Evolutionary conservation across 1,140 invertebrate species (phyloP), one percentile per base, ranked within the genome.

Genomic region (Pogonomyrmex barbatus): DNA sequence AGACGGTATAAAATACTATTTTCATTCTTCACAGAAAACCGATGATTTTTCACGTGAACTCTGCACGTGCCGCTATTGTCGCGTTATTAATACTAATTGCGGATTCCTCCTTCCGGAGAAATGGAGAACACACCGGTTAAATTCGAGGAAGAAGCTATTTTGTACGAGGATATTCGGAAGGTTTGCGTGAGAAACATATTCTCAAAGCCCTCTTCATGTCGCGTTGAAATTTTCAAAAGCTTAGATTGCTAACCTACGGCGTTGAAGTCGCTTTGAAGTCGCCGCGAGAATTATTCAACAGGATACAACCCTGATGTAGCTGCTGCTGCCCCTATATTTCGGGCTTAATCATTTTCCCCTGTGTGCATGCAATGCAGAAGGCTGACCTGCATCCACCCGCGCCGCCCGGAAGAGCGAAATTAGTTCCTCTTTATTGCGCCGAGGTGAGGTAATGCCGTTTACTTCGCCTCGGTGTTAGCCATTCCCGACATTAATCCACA

Each of bases 201-300:
- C 54, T 82, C 79, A 73, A 82, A 82, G 56, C 45, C 45, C 68
- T 75, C 68, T 73, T 82, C 42, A 36, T 36, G 14, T 6, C 14
- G 1, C 52, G 79, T 8, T 83, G 30, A 83, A 83, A 83, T 75
- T 83, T 83, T 83, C 52, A 73, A 47, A 83, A 62, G 79, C 79
- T 83, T 60, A 83, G 79, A 83, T 83, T 75, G 68, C 79, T 47
- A 83, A 75, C 52, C 56, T 47, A 75, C 56, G 68, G 42, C 47
- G 56, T 83, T 60, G 54, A 75, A 83, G 68, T 83, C 68, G 56
- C 68, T 83, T 83, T 83, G 68, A 73, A 73, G 79, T 83, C 12
- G 56, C 68, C 70, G 54, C 33, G 79, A 73, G 54, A 83, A 83
- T 83, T 83, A 83, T 83, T 83, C 79, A 83, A 83, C 79, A 75